Evolutionary conservation across 2,888 invertebrate genomes (phyloP).

Genomic region (Ophraella communa): DNA sequence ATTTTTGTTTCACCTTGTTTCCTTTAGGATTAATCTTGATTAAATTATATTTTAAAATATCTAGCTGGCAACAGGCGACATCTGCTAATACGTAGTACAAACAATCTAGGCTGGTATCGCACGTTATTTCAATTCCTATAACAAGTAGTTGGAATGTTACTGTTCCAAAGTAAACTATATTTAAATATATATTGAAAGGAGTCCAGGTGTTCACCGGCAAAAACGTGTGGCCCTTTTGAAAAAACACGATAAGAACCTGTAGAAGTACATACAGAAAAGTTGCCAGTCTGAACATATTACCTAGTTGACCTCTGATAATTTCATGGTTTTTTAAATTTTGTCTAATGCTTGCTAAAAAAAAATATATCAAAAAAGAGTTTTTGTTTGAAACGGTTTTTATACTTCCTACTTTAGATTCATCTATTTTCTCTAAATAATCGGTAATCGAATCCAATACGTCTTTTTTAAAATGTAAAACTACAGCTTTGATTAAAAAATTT

Average conservation of each 20-base stretch:
- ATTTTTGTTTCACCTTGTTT: neutral
- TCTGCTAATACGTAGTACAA: conserved; percentile 5
- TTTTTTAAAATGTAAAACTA: neutral
- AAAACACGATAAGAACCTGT: neutral
- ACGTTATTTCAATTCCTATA: neutral
- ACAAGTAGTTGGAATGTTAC: neutral
- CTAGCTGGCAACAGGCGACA: conserved; percentile 15
- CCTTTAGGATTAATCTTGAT: neutral
- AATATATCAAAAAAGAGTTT: neutral
- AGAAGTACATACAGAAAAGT: neutral
- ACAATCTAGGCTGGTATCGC: conserved; percentile 2
- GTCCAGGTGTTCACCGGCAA: conserved; percentile 1
- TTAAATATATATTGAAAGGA: neutral
- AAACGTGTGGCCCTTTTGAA: neutral
- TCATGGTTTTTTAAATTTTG: neutral
- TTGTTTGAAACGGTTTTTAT: neutral
- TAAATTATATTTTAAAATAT: conserved; percentile 8
- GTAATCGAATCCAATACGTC: neutral
- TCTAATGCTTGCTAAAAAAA: neutral
- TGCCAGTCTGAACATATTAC: neutral
- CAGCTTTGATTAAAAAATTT: neutral
- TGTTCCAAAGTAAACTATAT: neutral
- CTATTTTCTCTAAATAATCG: neutral
- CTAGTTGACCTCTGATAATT: neutral
- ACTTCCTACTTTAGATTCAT: neutral